Base-by-base conservation (phyloP, 2,888 invertebrate species). In the Artemia sinica region DNA sequence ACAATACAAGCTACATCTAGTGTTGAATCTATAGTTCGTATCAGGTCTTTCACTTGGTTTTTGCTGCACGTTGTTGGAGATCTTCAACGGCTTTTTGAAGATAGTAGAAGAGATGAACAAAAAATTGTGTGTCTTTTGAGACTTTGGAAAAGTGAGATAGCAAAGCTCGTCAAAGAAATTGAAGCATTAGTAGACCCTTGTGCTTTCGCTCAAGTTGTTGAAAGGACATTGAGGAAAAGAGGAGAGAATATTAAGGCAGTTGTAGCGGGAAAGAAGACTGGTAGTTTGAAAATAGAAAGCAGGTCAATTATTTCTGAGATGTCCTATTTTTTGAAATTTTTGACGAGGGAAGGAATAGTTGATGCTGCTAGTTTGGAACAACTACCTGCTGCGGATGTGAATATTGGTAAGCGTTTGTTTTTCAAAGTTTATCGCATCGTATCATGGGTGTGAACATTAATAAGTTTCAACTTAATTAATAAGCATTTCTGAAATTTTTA, bases 151-250 rank as follows among this genome's bases (percentile, higher is more conserved):
- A 58, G 28, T 2, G 63, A 58, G 9, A 28, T 58, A 10, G 28
- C n/a, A 28, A 58, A 18, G n/a, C 63, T 58, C 2, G 28, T 18
- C n/a, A 28, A 18, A 28, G 63, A 58, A 58, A 28, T 58, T 8
- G 63, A 58, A 11, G 12, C 14, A 28, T 28, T 58, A n/a, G 63
- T 58, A 9, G 63, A 58, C 63, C 63, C 63, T 10, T 58, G 63
- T 58, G 63, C 63, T 58, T 58, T 58, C 28, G n/a, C 63, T n/a
- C 63, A 58, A 58, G 63, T 58, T n/a, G 63, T 58, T n/a, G 63
- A 58, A 28, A 8, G 28, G 28, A 58, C n/a, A 1, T n/a, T 58
- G n/a, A 8, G 63, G 28, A 58, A 58, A 10, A 18, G n/a, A 28
- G 63, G 63, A 10, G 63, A 58, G 63, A 8, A 58, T 41, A 41